Conservation (phyloP, 1,140 invertebrate genomes). For the Sarcophaga peregrina region DNA sequence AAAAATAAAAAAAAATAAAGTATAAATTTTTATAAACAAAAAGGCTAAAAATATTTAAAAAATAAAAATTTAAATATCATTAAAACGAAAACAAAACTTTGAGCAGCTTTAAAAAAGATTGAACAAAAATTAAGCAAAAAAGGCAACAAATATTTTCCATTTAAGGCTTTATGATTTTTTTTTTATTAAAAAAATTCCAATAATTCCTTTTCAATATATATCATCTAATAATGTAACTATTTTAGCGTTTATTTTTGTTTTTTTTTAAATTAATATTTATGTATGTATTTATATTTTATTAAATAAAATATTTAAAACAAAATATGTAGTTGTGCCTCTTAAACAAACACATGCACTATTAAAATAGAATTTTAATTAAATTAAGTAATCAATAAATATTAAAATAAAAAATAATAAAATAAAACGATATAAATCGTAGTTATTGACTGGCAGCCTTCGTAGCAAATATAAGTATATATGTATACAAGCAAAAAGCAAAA, state of each 20-base stretch:
- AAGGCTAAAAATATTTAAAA: background rate
- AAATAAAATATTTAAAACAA: constrained; percentile 7
- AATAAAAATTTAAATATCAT: background rate
- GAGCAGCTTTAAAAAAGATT: constrained; percentile 4
- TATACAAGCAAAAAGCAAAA: background rate
- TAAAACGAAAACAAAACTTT: background rate
- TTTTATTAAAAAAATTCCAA: background rate
- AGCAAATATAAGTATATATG: background rate
- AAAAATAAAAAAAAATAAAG: background rate
- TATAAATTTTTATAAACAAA: background rate
- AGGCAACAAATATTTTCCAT: background rate
- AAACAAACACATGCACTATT: background rate
- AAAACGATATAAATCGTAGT: background rate
- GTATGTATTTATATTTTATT: background rate
- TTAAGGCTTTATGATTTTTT: background rate
- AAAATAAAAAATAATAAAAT: background rate
- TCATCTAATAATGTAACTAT: background rate
- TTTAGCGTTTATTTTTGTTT: background rate
- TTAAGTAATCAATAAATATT: too few species aligned
- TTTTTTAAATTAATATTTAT: background rate
- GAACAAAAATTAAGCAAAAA: background rate
- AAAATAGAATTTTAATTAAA: background rate
- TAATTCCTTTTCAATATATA: background rate
- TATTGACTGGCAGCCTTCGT: background rate
- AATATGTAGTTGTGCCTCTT: constrained; percentile 26